A percentile compares a stretch with the other conserved stretches of the same genome.
phyloP scores from a whole-genome alignment of 2,888 invertebrate genomes.

The Cheilosia impressa region DNA sequence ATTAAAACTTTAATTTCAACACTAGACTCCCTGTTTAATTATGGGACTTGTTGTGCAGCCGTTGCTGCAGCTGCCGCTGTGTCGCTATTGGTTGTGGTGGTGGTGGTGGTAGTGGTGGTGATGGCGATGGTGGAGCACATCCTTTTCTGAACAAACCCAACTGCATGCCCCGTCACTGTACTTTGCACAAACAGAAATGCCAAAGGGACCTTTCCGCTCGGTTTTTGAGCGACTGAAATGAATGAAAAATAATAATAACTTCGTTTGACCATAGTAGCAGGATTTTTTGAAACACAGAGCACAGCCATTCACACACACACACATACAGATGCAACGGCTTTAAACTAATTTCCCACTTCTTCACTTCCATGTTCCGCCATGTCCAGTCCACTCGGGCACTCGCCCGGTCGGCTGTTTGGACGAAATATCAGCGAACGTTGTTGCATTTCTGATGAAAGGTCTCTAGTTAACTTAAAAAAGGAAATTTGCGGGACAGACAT shows the following conservation, averaged over 20 bases:
- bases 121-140: not conserved
- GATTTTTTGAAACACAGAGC: constrained; percentile 25
- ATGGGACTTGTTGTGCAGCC: constrained; percentile 72
- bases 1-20: constrained; percentile 75
- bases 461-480: constrained; percentile 40
- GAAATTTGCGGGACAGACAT: constrained; percentile 39
- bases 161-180: constrained; percentile 28
- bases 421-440: constrained; percentile 56
- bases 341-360: constrained; percentile 52
- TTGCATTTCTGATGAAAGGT: constrained; percentile 56
- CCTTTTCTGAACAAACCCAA: constrained; percentile 9
- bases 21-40: constrained; percentile 73
- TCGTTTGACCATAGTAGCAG: constrained; percentile 61
- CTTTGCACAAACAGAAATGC: constrained; percentile 38
- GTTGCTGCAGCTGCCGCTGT: constrained; percentile 35
- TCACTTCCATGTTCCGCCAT: constrained; percentile 5
- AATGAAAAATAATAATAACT: constrained; percentile 59
- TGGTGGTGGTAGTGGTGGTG: too few relatives aligned
- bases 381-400: too few relatives aligned
- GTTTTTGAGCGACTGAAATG: constrained; percentile 7
- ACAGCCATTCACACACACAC: constrained; percentile 34
- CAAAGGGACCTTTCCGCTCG: constrained; percentile 30
- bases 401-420: not conserved
- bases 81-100: too few relatives aligned
- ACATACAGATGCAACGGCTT: constrained; percentile 57